Base-by-base conservation (phyloP, 2,888 invertebrate genomes). In the Electrophaes corylata region DNA sequence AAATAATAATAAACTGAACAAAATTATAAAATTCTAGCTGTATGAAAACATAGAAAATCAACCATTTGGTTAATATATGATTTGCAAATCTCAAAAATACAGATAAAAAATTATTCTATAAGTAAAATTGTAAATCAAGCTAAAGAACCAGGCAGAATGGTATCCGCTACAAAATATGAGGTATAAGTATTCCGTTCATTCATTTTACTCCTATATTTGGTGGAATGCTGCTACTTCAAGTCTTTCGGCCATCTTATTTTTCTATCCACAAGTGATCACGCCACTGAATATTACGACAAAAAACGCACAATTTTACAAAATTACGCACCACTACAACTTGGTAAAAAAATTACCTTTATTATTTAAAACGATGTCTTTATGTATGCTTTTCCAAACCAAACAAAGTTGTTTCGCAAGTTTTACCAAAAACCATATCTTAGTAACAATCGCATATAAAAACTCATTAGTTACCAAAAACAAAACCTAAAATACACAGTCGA, bases 131-230 rank as follows among this genome's bases (percentile, higher is more conserved):
- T 10, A 37, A 37, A 62, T 76, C 20, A 47, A 35, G 33, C 31
- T 23, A 51, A 33, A 26, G 19, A 37, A 49, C n/a, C 20, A 76
- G 80, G 81, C 82, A 75, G 70, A 75, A 75, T 71, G 64, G 72
- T 72, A 73, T 67, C 8, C 18, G 76, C 88, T 90, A 89, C 85
- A 79, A 81, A 88, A 88, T 85, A 89, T 88, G 90, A 91, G 90
- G 88, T 89, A 88, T 46, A 45, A 39, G 26, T 29, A 29, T 59
- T 54, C 74, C 72, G 68, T 70, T 70, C 65, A 62, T 57, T 56
- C 64, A 61, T 62, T 64, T 47, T 70, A 55, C 64, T 58, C 12
- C 43, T 58, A 53, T 72, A 69, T 77, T 79, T 77, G 76, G 76
- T 78, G 80, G 81, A 79, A 81, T 79, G 79, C 72, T 75, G 67